These are phyloP conservation scores for Orthonychiurus folsomi DNA, from an alignment of 2,888 invertebrate genomes.

Conservation along the genomic window DNA sequence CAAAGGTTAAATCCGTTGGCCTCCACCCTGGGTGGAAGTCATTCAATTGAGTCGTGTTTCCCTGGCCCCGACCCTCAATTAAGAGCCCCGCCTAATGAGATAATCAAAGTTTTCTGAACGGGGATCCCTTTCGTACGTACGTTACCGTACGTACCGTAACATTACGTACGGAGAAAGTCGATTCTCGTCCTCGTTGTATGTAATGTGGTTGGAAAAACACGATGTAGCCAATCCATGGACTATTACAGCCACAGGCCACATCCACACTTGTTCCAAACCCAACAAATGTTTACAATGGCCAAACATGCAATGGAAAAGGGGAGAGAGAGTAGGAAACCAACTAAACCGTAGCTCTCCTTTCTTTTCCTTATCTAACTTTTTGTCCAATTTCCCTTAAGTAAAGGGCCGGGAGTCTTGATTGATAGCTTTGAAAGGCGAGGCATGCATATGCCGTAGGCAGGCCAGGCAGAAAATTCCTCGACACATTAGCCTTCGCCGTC, in stretches of 20 bases:
- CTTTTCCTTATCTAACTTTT: not conserved
- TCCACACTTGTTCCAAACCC: constrained; percentile 14
- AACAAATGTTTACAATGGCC: constrained; percentile 29
- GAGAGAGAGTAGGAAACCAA: not conserved
- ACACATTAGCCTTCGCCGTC: constrained; percentile 21
- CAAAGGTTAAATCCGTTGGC: no score
- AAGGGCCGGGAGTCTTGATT: not conserved
- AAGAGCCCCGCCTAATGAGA: constrained; percentile 41
- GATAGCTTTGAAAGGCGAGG: not conserved
- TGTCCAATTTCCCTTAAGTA: not conserved
- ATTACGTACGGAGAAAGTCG: constrained; percentile 4
- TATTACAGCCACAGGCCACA: constrained; percentile 7
- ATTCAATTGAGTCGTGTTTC: constrained; percentile 40
- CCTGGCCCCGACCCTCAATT: constrained; percentile 28
- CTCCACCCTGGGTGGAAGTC: constrained; percentile 24
- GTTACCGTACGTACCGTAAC: no score
- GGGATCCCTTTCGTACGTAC: no score
- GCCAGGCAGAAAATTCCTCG: constrained; percentile 12
- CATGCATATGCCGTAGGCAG: not conserved
- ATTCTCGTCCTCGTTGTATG: no score
- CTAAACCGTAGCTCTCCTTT: not conserved
- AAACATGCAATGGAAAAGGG: constrained; percentile 21
- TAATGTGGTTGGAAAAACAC: not conserved
- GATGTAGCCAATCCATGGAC: no score
- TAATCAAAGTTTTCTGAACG: constrained; percentile 17